Percentiles rank a stretch among this genome's conserved stretches.
phyloP scores from a whole-genome alignment of 2,113 vertebrate species.

The Sander vitreus region DNA sequence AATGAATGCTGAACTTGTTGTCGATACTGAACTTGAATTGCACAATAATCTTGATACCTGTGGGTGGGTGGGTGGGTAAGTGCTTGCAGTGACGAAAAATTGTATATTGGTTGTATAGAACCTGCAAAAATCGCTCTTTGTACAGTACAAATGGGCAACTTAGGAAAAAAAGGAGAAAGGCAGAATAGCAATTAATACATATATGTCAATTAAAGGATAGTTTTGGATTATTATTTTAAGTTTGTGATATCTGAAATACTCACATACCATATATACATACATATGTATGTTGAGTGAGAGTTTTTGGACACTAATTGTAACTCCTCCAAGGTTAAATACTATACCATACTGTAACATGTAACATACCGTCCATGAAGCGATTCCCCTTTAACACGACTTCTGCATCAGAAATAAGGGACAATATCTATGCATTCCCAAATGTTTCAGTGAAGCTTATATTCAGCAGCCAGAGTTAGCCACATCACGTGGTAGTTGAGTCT shows the following conservation, averaged over 20 bases:
- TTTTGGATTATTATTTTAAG: neutral
- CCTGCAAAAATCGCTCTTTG: neutral
- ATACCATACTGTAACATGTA: too few species aligned
- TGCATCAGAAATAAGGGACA: neutral
- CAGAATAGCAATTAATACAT: neutral
- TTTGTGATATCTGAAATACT: neutral
- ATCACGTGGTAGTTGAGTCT: neutral
- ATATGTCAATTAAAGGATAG: neutral
- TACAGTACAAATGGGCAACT: neutral
- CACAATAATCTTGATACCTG: conserved; percentile 6
- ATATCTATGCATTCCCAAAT: neutral
- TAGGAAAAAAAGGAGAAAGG: neutral
- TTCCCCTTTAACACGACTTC: neutral
- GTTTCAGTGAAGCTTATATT: neutral
- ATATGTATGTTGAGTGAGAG: too few species aligned
- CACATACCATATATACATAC: neutral
- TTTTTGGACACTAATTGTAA: neutral
- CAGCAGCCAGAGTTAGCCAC: neutral
- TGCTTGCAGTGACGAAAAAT: conserved; percentile 1
- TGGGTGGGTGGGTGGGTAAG: neutral
- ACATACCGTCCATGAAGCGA: neutral
- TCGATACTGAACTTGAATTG: conserved; percentile 24
- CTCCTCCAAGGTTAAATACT: neutral
- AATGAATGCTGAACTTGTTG: conserved; percentile 35
- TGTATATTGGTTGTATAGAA: neutral